Evolutionary conservation across 2,113 vertebrate species (phyloP), one percentile per base, ranked within the genome.

Genomic region (Apistogramma diplotaenia): DNA sequence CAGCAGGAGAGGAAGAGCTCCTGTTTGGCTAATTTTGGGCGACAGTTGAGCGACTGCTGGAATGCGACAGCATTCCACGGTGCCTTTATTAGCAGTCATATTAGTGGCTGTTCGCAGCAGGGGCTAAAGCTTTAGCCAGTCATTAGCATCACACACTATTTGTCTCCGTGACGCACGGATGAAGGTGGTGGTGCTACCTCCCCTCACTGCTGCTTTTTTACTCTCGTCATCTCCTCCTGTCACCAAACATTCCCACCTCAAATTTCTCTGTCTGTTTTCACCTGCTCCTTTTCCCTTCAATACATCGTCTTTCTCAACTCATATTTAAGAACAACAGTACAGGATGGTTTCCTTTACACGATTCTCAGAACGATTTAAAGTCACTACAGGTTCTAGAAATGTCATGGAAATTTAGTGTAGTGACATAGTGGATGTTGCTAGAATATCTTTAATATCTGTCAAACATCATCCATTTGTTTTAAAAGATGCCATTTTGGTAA

Each of bases 71-170:
- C 76, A 19, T 90, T 86, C 80, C 88, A 90, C 83, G 83, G 87
- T 58, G 90, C 93, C 90, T 94, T 94, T 92, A 93, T 94, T 93
- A 92, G 94, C 89, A 88, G 87, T 93, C 93, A 92, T 89, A 94
- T 94, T 94, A 93, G 90, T 60, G 87, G 84, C 87, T 91, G 86
- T 92, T 91, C 93, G 78, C 92, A 89, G 93, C 92, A 25, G 93
- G 93, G 89, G 90, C 85, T 75, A 83, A 84, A 90, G 91, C 92
- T 94, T 93, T 89, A 94, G 94, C 91, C 91, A 56, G 88, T 94
- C 93, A 94, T 94, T 93, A 95, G 87, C 93, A 91, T 92, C 84
- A 79, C 78, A 67, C 29, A 56, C 86, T 91, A 89, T 92, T 93
- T 89, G 87, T 94, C 90, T 94, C 77, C 76, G 75, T 91, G 92